A percentile compares a stretch with the other conserved stretches of the same genome.
Conservation (phyloP, 2,888 invertebrate genomes). For the Sussaba pulchella region DNA sequence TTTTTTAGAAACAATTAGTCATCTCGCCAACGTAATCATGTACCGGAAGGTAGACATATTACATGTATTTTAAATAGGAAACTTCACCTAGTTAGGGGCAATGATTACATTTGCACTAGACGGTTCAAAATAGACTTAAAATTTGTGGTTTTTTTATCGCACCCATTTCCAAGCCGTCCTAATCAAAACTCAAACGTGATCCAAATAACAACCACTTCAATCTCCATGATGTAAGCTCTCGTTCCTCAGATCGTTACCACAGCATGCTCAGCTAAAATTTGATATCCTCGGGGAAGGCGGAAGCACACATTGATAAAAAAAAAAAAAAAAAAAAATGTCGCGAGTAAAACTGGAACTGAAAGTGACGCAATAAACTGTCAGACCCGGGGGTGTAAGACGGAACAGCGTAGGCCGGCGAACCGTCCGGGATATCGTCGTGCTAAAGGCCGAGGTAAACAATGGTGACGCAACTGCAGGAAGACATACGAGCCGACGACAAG, state of each 20-base stretch:
- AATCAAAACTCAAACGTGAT: too few relatives aligned
- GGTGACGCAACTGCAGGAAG: constrained; percentile 78
- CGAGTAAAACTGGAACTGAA: constrained; percentile 23
- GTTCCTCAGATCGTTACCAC: not conserved
- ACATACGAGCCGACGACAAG: constrained; percentile 76
- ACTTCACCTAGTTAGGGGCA: too few relatives aligned
- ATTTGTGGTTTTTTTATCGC: too few relatives aligned
- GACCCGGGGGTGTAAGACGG: constrained; percentile 15
- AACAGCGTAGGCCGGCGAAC: constrained; percentile 15
- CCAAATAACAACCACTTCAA: too few relatives aligned
- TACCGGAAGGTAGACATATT: too few relatives aligned
- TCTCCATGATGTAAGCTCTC: too few relatives aligned
- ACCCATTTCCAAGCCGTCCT: too few relatives aligned
- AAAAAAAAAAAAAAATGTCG: constrained; percentile 13
- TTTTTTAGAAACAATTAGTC: too few relatives aligned
- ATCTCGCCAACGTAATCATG: too few relatives aligned
- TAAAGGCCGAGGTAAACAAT: constrained; percentile 76
- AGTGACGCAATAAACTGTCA: constrained; percentile 45
- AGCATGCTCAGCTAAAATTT: not conserved
- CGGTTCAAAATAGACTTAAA: too few relatives aligned
- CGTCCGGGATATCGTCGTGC: constrained; percentile 49
- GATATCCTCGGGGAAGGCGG: not conserved
- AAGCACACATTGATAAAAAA: constrained; percentile 8
- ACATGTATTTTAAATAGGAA: too few relatives aligned
- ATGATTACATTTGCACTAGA: too few relatives aligned